Base-by-base conservation (phyloP, 2,888 invertebrate species). In the Chelonus formosanus region DNA sequence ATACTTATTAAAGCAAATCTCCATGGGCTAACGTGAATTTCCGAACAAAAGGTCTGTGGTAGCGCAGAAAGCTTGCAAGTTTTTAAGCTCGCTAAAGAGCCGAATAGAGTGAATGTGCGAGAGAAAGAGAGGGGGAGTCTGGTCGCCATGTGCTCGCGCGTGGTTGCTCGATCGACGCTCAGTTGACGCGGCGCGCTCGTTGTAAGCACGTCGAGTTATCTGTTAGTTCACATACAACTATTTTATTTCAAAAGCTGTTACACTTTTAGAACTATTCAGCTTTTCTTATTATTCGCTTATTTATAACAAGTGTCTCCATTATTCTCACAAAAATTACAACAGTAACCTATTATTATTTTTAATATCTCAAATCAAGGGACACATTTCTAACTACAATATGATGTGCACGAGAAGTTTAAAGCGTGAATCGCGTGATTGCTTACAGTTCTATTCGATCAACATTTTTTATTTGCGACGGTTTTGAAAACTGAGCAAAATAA, bases 121-220 rank as follows among this genome's bases (percentile, higher is more conserved):
- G 45, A 20, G 7, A 34, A 8, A 20, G 45, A 54, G 50, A 35
- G 60, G n/a, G 43, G 53, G 55, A 20, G 48, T 61, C 58, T 53
- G 40, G 63, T 59, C 71, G 76, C 82, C 82, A 82, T 81, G 81
- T 82, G 81, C 82, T 82, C 79, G 77, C 74, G 73, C 76, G 75
- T 78, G 75, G 78, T 76, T 71, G 75, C 74, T 74, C 75, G 74
- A 75, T 77, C 74, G 73, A 70, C 68, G 74, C 74, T 80, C 82
- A 81, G 82, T 82, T 78, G 80, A 78, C 78, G 80, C 78, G 78
- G 77, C 79, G 81, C 81, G 80, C 78, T 81, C 79, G 68, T 73
- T 68, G 67, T 70, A 80, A 71, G 71, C 71, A 75, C 78, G 70
- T 79, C 76, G 20, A 10, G 47, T 40, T 32, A 45, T n/a, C 53